These are phyloP conservation scores for Umimayanthus chanpuru DNA, from an alignment of 92 coral and sea anemone genomes.

Conservation along the genomic window DNA sequence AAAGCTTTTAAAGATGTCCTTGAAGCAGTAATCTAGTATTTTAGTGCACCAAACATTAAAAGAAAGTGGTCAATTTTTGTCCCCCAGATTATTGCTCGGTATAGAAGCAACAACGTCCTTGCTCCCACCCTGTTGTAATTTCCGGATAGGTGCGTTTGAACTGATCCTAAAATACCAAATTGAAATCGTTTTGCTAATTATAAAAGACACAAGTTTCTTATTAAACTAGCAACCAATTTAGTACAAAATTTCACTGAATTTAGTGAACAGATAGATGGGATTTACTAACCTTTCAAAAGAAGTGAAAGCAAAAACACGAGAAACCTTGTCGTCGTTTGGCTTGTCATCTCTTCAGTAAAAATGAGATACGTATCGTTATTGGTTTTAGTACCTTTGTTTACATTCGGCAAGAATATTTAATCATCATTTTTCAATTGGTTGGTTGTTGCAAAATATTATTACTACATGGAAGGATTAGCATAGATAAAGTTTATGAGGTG, in stretches of 20 bases:
- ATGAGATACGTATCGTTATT: neutral
- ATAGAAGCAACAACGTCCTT: neutral
- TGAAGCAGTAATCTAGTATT: neutral
- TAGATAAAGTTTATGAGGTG: neutral
- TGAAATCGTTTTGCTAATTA: constrained; percentile 10
- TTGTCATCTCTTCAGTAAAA: neutral
- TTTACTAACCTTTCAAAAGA: constrained; percentile 17
- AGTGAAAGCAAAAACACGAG: neutral
- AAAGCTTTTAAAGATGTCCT: neutral
- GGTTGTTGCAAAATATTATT: constrained; percentile 14
- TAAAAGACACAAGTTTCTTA: neutral
- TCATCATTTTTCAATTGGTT: constrained; percentile 16
- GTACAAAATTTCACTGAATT: neutral
- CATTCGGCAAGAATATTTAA: constrained; percentile 2
- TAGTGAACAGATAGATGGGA: neutral
- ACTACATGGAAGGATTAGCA: neutral
- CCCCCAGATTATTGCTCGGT: no score
- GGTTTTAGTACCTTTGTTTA: neutral
- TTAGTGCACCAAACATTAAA: neutral
- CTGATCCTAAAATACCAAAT: neutral
- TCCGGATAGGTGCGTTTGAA: neutral
- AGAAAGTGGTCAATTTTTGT: neutral
- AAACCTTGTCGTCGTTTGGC: neutral
- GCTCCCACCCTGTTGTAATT: neutral
- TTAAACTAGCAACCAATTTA: neutral